These are phyloP conservation scores for Perithous albicinctus DNA, from an alignment of 2,888 invertebrate species.

Conservation along the genomic window DNA sequence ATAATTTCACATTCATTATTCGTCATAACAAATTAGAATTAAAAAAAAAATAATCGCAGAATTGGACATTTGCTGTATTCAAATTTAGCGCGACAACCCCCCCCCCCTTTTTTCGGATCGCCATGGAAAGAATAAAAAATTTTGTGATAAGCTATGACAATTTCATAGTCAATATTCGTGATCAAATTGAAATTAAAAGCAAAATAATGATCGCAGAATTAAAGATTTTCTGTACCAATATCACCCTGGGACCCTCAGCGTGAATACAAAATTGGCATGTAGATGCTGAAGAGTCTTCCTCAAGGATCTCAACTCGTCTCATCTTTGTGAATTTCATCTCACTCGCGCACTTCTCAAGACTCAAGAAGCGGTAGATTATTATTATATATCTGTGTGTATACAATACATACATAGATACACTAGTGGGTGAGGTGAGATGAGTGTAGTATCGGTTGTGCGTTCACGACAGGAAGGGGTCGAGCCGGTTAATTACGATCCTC, in stretches of 20 bases:
- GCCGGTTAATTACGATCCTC: constrained; percentile 68
- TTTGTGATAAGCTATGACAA: neutral
- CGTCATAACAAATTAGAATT: neutral
- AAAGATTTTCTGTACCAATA: too few species aligned
- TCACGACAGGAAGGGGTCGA: constrained; percentile 62
- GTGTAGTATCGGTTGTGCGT: constrained; percentile 57
- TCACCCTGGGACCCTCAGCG: too few species aligned
- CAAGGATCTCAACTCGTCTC: constrained; percentile 36
- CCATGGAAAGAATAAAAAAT: too few species aligned
- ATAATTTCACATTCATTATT: neutral
- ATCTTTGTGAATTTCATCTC: constrained; percentile 35
- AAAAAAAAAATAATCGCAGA: neutral
- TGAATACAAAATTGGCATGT: constrained; percentile 29
- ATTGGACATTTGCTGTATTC: neutral
- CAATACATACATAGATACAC: constrained; percentile 33
- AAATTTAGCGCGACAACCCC: too few species aligned
- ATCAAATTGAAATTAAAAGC: neutral
- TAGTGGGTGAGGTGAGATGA: constrained; percentile 55
- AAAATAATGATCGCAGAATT: neutral
- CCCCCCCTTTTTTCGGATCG: too few species aligned
- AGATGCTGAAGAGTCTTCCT: constrained; percentile 42
- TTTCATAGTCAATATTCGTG: neutral
- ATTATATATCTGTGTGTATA: neutral
- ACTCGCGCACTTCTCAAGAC: constrained; percentile 43
- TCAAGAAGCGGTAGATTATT: neutral